Percentiles rank a stretch among this genome's conserved stretches.
phyloP scores from a whole-genome alignment of 2,113 vertebrate species.

The Nothocercus nigrocapillus region DNA sequence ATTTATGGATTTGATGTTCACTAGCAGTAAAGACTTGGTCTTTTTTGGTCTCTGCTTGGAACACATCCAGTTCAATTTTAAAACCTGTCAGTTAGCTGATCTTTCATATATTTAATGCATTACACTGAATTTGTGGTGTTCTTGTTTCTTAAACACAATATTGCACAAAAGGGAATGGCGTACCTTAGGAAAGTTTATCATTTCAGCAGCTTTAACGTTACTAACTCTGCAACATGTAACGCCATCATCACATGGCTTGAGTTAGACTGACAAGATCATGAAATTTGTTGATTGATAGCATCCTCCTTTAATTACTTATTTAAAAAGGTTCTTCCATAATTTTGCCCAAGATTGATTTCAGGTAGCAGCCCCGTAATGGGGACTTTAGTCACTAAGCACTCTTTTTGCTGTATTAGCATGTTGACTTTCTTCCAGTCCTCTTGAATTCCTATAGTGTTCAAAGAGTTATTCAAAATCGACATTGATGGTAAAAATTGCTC shows the following conservation, averaged over 20 bases:
- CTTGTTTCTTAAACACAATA: slow-evolving; percentile 23
- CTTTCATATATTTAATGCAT: slow-evolving; percentile 1
- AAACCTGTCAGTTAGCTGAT: slow-evolving; percentile 17
- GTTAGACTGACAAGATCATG: neutral
- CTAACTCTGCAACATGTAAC: neutral
- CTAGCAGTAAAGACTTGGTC: neutral
- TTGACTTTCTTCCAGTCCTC: neutral
- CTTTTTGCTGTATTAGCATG: neutral
- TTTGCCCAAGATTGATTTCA: neutral
- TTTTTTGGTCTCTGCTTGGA: neutral
- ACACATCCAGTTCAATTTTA: slow-evolving; percentile 23
- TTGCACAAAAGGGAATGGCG: neutral
- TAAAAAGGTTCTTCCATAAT: neutral
- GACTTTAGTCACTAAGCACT: neutral
- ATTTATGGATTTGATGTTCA: neutral
- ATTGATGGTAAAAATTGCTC: neutral
- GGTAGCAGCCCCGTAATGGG: neutral
- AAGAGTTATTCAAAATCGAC: neutral
- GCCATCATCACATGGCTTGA: neutral
- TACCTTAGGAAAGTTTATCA: neutral
- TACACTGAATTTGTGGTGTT: neutral
- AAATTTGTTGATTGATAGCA: neutral
- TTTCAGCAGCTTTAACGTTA: neutral
- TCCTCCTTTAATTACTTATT: neutral
- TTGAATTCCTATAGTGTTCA: neutral